A percentile compares a stretch with the other conserved stretches of the same genome.
Evolutionary conservation across 2,888 invertebrate genomes (phyloP).

Genomic region (Entomobrya multifasciata): DNA sequence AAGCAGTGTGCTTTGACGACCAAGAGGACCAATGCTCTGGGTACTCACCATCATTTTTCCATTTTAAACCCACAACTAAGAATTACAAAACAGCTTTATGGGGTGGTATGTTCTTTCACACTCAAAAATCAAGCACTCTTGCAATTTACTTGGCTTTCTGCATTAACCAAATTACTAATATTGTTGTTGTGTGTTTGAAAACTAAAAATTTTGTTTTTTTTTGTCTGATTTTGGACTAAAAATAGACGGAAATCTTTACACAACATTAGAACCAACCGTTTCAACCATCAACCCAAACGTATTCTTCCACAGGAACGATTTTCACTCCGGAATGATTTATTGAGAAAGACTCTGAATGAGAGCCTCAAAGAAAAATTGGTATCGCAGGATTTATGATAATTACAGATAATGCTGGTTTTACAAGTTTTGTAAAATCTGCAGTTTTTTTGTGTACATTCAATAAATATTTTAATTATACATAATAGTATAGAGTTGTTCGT

Average conservation of each 20-base stretch:
- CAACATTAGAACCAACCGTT: slow-evolving; percentile 91
- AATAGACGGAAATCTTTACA: slow-evolving; percentile 89
- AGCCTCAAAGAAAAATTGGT: background rate
- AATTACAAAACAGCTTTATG: slow-evolving; percentile 78
- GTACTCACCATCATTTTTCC: slow-evolving; percentile 95
- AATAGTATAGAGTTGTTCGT: background rate
- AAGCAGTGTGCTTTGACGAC: slow-evolving; percentile 91
- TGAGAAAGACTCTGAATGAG: slow-evolving; percentile 80
- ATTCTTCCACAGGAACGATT: slow-evolving; percentile 91
- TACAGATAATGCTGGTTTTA: background rate
- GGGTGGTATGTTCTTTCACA: slow-evolving; percentile 73
- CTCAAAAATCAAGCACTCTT: slow-evolving; percentile 41
- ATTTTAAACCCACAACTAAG: slow-evolving; percentile 91
- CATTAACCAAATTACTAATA: too few relatives aligned
- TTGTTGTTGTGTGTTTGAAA: too few relatives aligned
- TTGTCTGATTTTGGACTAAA: background rate
- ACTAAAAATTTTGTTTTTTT: background rate
- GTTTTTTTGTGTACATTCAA: too few relatives aligned
- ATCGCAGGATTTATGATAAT: background rate
- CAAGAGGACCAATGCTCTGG: slow-evolving; percentile 84
- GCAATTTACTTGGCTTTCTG: background rate
- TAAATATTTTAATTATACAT: background rate
- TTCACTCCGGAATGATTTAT: slow-evolving; percentile 96
- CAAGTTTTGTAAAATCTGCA: too few relatives aligned
- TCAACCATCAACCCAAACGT: slow-evolving; percentile 93